Percentiles rank a stretch among this genome's conserved stretches.
Conservation (phyloP, 2,113 vertebrate species). For the Forbesichthys agassizii region DNA sequence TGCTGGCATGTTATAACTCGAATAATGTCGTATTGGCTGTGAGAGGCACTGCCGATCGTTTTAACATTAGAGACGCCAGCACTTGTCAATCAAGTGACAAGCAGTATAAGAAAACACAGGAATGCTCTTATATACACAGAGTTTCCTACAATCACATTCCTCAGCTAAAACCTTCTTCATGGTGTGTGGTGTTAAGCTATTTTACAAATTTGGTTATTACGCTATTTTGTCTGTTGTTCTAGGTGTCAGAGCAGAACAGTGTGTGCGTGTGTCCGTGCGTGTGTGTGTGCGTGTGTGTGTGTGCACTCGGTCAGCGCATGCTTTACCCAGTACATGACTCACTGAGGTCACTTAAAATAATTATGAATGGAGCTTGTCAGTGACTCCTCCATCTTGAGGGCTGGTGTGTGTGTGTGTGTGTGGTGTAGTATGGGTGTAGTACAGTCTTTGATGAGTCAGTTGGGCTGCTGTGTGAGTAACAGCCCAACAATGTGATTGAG, state of each 20-base stretch:
- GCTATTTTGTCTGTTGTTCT: background rate
- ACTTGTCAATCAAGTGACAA: too few species aligned
- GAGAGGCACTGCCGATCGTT: too few species aligned
- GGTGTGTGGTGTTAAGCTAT: too few species aligned
- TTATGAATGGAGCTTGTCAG: conserved; percentile 54
- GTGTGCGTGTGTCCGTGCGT: background rate
- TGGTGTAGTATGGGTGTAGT: conserved; percentile 59
- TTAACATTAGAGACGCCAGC: too few species aligned
- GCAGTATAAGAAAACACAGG: too few species aligned
- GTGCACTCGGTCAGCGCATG: conserved; percentile 39
- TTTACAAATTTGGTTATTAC: too few species aligned
- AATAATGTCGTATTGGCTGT: too few species aligned
- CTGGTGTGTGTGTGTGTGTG: background rate
- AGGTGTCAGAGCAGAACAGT: background rate
- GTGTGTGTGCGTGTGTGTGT: conserved; percentile 3
- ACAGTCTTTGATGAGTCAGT: conserved; percentile 73
- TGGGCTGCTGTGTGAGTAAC: conserved; percentile 71
- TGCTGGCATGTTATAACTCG: too few species aligned
- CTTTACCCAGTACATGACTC: conserved; percentile 55
- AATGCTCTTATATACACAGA: too few species aligned
- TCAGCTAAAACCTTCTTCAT: too few species aligned
- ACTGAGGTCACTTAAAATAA: conserved; percentile 54
- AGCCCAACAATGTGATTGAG: conserved; percentile 68
- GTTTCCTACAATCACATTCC: too few species aligned
- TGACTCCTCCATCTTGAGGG: conserved; percentile 17